Evolutionary conservation across 2,113 vertebrate genomes (phyloP).

Genomic region (Onychorhynchus coronatus): DNA sequence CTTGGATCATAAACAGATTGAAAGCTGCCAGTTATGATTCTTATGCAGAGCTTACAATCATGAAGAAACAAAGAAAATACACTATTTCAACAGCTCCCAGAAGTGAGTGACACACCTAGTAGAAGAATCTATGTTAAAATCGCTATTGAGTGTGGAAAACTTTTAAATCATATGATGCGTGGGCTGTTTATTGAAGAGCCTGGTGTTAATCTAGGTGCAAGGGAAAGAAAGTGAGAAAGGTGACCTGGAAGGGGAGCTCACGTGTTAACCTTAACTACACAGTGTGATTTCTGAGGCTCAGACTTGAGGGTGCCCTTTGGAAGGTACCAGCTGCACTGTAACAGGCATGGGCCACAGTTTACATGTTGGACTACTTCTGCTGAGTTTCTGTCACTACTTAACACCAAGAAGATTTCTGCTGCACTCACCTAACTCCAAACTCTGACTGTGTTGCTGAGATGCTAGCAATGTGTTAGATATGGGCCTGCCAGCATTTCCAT

Average conservation of each 20-base stretch:
- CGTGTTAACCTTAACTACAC: rapidly evolving
- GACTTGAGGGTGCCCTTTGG: not conserved
- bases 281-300: not conserved
- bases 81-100: not conserved
- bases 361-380: not conserved
- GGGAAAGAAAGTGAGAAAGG: not conserved
- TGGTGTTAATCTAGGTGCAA: not conserved
- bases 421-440: not conserved
- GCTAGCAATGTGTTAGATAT: not conserved
- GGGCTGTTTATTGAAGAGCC: not conserved
- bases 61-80: not conserved
- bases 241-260: not conserved
- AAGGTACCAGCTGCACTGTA: not conserved
- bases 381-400: not conserved
- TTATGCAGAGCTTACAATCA: not conserved
- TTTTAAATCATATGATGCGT: not conserved
- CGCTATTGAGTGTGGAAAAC: not conserved
- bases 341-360: not conserved
- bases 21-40: not conserved
- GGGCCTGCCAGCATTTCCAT: slow-evolving; percentile 15
- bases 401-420: not conserved
- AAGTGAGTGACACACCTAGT: not conserved
- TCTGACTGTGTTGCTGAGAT: not conserved
- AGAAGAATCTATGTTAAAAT: not conserved
- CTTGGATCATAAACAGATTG: not conserved